Base-by-base conservation (phyloP, 2,888 invertebrate species). In the Portevinia maculata region DNA sequence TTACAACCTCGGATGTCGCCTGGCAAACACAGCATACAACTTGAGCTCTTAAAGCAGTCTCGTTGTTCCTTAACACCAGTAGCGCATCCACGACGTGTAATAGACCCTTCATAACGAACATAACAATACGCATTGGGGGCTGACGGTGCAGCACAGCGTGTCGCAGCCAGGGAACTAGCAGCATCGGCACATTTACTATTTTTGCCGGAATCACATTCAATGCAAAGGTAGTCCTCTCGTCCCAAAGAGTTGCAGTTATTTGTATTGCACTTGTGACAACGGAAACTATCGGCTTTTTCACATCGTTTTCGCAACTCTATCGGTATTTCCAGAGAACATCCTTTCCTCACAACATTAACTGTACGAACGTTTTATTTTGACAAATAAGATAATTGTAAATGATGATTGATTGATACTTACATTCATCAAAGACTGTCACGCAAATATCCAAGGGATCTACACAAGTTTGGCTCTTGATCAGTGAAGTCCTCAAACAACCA, bases 161-260 rank as follows among this genome's bases (percentile, higher is more conserved):
- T 65, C 0, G 89, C 84, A 6, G 17, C 53, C 34, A 90, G 32
- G 2, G 67, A 24, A 0, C 46, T 39, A 0, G 87, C 85, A 44
- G 87, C 86, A 0, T 75, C 79, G 15, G 86, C 86, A 46, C 89
- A 89, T 11, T 86, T 86, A 1, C 79, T 24, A 59, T 90, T 86
- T 86, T 70, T 84, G 30, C 79, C 86, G 1, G 90, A 88, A 67
- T 88, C 86, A 30, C 90, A 90, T 70, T 88, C 86, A 24, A 90
- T 76, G 75, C 90, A 90, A 11, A 86, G 76, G 19, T 85, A 87
- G n/a, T 86, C 85, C 0, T 50, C 39, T 1, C 89, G 87, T 1
- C 89, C 89, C n/a, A 88, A 84, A 69, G 85, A 86, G 60, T 90
- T 90, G 86, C 90, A 90, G 0, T 85, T 85, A 79, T 88, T 86